phyloP scores from a whole-genome alignment of 2,797 vertebrate genomes.

The Melanotaenia maccullochi region DNA sequence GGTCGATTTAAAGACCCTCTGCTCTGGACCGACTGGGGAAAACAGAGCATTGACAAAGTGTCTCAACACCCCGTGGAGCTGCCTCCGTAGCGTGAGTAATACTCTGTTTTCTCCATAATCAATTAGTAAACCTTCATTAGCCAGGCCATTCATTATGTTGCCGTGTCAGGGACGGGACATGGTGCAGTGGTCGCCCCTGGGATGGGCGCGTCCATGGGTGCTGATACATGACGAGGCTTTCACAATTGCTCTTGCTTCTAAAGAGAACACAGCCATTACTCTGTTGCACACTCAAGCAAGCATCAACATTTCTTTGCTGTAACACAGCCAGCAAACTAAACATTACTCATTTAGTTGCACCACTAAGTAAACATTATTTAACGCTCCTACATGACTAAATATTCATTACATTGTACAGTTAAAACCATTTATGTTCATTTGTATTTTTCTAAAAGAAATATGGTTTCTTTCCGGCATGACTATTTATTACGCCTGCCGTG shows the following conservation, averaged over 20 bases:
- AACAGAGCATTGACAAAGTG: conserved; percentile 79
- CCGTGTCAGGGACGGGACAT: conserved; percentile 68
- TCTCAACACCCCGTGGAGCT: conserved; percentile 69
- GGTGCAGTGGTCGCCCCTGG: conserved; percentile 59
- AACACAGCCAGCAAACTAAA: conserved; percentile 46
- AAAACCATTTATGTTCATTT: conserved; percentile 38
- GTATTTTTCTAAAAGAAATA: conserved; percentile 17
- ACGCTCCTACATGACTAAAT: conserved; percentile 49
- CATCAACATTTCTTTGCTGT: conserved; percentile 50
- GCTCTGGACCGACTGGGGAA: conserved; percentile 58
- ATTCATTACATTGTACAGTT: conserved; percentile 48
- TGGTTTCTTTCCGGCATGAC: not conserved
- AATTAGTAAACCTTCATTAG: conserved; percentile 85
- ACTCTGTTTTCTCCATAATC: conserved; percentile 84
- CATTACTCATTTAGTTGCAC: conserved; percentile 49
- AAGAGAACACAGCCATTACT: conserved; percentile 63
- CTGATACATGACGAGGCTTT: conserved; percentile 68
- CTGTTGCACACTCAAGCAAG: conserved; percentile 54
- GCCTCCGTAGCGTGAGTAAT: conserved; percentile 80
- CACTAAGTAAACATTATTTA: conserved; percentile 53
- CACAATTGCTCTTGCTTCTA: conserved; percentile 66
- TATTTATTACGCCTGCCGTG: conserved; percentile 19
- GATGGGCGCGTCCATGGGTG: conserved; percentile 62
- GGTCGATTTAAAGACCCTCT: conserved; percentile 63
- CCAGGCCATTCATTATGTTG: conserved; percentile 77